Percentiles rank a stretch among this genome's conserved stretches.
Conservation (phyloP, 2,888 invertebrate species). For the Cantharis lateralis region DNA sequence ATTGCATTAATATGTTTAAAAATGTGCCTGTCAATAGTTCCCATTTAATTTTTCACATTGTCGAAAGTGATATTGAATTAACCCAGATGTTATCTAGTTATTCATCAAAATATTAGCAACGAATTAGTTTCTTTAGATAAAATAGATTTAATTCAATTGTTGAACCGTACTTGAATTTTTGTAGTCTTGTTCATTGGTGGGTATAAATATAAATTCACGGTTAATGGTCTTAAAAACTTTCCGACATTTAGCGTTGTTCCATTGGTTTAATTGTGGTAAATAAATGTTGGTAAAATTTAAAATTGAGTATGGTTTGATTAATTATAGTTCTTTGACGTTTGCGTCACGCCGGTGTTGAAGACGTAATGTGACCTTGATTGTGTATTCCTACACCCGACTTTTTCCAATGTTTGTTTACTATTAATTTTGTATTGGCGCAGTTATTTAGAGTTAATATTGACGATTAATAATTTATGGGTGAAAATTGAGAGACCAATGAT, state of each 20-base stretch:
- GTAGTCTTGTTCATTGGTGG: background rate
- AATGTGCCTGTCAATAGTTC: background rate
- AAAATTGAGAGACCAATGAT: background rate
- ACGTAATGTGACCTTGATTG: constrained; percentile 50
- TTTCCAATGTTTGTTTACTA: constrained; percentile 17
- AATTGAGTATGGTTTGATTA: background rate
- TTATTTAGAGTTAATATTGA: background rate
- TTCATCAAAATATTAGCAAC: background rate
- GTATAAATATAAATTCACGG: background rate
- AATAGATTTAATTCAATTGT: background rate
- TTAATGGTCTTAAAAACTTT: background rate
- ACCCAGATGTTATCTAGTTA: background rate
- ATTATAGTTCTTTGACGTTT: constrained; percentile 14
- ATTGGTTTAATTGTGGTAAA: constrained; percentile 35
- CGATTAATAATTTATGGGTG: background rate
- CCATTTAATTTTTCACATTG: background rate
- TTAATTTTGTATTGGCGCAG: background rate
- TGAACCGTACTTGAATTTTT: background rate
- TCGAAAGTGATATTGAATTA: background rate
- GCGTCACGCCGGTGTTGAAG: constrained; percentile 41
- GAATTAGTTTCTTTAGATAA: background rate
- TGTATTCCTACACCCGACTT: constrained; percentile 41
- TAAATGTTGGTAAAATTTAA: constrained; percentile 36
- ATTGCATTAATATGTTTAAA: background rate
- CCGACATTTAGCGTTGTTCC: background rate